A percentile compares a stretch with the other conserved stretches of the same genome.
phyloP scores from a whole-genome alignment of 2,113 vertebrate genomes.

The Neotragus moschatus region DNA sequence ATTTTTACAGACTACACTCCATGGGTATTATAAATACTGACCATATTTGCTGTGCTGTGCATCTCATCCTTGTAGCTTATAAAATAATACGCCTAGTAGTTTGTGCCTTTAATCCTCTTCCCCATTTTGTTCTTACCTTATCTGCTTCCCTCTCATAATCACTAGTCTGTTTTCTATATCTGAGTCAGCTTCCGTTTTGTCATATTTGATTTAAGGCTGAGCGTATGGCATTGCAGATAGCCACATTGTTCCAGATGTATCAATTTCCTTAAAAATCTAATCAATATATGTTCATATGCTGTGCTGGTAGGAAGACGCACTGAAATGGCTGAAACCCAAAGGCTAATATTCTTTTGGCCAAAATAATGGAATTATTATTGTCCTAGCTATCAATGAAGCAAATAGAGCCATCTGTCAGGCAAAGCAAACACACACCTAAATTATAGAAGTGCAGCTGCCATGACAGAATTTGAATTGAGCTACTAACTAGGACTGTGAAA shows the following conservation, averaged over 20 bases:
- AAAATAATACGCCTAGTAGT: not conserved
- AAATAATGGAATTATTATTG: slow-evolving; percentile 98
- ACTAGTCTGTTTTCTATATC: not conserved
- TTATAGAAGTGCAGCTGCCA: slow-evolving; percentile 94
- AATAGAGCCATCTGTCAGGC: slow-evolving; percentile 95
- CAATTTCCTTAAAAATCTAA: slow-evolving; percentile 92
- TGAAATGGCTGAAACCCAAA: slow-evolving; percentile 93
- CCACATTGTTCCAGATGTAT: slow-evolving; percentile 90
- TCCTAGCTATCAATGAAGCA: slow-evolving; percentile 97
- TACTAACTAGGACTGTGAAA: slow-evolving; percentile 84
- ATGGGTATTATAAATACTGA: not conserved
- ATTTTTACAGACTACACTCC: not conserved
- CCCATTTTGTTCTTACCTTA: not conserved
- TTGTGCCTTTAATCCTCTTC: not conserved
- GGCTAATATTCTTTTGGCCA: slow-evolving; percentile 96
- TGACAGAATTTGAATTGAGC: slow-evolving; percentile 87
- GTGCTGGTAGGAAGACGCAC: slow-evolving; percentile 87
- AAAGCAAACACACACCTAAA: slow-evolving; percentile 94
- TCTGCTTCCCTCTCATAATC: not conserved
- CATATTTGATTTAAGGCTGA: slow-evolving; percentile 54
- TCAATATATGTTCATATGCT: slow-evolving; percentile 93
- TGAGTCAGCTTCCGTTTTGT: not conserved
- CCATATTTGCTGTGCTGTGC: not conserved
- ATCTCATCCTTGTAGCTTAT: not conserved
- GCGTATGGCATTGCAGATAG: slow-evolving; percentile 91